Evolutionary conservation across 64 coral and sea anemone genomes (phyloP), one percentile per base, ranked within the genome.

Genomic region (Dendrophyllia cribrosa): DNA sequence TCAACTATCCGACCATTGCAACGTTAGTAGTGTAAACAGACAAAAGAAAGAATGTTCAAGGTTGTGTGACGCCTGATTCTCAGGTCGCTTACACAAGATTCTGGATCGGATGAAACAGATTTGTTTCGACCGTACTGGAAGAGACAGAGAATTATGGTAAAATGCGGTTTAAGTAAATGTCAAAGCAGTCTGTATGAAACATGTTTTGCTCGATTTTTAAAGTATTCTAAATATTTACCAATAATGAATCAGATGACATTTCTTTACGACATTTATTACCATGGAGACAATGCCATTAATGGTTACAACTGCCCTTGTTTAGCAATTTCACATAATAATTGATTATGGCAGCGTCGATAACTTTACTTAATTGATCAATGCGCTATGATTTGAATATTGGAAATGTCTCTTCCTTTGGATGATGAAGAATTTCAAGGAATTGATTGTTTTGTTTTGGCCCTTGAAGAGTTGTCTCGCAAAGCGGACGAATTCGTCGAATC

Each of bases 261-360:
- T 44, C 23, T 60, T 17, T 34, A 13, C 13, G 43, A 51, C 13
- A 12, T 44, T 4, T 13, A 84, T 84, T 84, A 19, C 80, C 80
- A 84, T 84, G 62, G 80, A 68, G 22, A 84, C 80, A 67, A 84
- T 21, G 60, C 44, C 15, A 84, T 68, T 49, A 68, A 47, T 51
- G 53, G 66, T 34, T 72, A 43, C 70, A 45, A 45, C 34, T 20
- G 45, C 19, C 43, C 7, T 44, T 22, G 12, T 26, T 70, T 70
- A 26, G 67, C 23, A 43, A 43, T 48, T 77, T n/a, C 7, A 15
- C 19, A 9, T 50, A 45, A 63, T 23, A 79, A 63, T 45, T 43
- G 24, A 19, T 12, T 43, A 20, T 51, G 61, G 34, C 16, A 66
- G 15, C 62, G 60, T 12, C 23, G 20, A 17, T 23, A 66, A 51